Percentiles rank a stretch among this genome's conserved stretches.
Evolutionary conservation across 64 coral and sea anemone genomes (phyloP).

Genomic region (Porites australiensis): DNA sequence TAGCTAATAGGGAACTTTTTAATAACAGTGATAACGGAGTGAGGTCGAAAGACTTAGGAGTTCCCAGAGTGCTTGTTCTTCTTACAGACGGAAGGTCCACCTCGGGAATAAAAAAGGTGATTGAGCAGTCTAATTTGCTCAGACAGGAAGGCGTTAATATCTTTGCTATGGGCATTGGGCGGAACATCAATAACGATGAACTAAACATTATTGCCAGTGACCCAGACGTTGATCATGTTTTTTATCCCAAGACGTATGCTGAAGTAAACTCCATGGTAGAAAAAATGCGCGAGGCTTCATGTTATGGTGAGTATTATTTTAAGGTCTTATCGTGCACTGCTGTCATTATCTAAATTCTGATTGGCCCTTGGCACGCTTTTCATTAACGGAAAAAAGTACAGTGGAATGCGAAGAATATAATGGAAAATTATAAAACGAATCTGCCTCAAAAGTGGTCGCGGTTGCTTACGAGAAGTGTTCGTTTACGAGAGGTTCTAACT

Average conservation of each 20-base stretch:
- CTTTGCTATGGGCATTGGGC: conserved; percentile 55
- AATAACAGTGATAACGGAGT: conserved; percentile 24
- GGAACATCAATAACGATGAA: background rate
- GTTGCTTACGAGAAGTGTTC: no score
- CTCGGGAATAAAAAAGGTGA: background rate
- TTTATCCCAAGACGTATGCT: conserved; percentile 5
- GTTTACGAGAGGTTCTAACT: no score
- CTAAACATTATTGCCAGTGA: conserved; percentile 69
- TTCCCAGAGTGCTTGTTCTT: conserved; percentile 53
- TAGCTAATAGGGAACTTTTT: conserved; percentile 3
- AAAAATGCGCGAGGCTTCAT: conserved; percentile 9
- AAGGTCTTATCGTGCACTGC: no score
- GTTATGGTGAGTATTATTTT: conserved; percentile 24
- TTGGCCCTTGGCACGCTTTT: no score
- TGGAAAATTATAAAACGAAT: no score
- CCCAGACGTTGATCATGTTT: conserved; percentile 37
- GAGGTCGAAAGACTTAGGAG: conserved; percentile 6
- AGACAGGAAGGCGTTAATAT: conserved; percentile 41
- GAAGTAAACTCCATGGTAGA: conserved; percentile 1
- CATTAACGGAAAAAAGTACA: no score
- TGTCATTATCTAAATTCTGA: no score
- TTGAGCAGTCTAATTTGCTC: background rate
- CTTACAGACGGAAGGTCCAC: conserved; percentile 57
- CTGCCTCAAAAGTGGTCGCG: no score
- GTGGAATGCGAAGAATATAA: no score